Evolutionary conservation across 2,797 vertebrate species (phyloP).

Genomic region (Peromyscus melanophrys): DNA sequence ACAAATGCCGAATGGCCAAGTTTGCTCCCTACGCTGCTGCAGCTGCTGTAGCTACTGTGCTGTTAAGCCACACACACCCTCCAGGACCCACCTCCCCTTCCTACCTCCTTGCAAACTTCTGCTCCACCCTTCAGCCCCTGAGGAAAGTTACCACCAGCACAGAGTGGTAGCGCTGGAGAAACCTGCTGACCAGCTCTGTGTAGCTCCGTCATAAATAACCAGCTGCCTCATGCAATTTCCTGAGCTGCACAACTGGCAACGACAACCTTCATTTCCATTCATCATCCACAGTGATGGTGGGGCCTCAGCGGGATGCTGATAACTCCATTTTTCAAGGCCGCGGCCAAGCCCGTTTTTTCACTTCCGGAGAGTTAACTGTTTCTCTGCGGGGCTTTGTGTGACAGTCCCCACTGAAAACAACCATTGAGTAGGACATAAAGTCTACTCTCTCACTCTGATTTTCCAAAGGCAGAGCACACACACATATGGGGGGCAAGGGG

Average conservation of each 20-base stretch:
- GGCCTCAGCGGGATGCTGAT: constrained; percentile 69
- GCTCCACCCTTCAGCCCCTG: neutral
- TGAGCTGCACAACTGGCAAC: constrained; percentile 44
- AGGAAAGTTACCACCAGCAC: neutral
- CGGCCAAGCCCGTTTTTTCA: constrained; percentile 2
- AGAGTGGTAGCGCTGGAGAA: constrained; percentile 19
- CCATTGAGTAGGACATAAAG: constrained; percentile 14
- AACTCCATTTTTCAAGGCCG: constrained; percentile 71
- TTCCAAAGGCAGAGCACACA: neutral
- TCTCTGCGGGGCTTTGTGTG: neutral
- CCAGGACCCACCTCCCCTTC: neutral
- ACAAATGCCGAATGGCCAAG: neutral
- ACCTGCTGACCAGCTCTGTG: constrained; percentile 33
- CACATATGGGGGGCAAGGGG: neutral
- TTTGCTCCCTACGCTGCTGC: neutral
- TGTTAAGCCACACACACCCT: neutral
- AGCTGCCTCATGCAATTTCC: constrained; percentile 30
- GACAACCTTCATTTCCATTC: constrained; percentile 59
- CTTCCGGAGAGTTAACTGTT: constrained; percentile 37
- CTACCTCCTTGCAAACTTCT: constrained; percentile 13
- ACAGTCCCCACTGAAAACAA: constrained; percentile 44
- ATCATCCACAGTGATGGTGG: constrained; percentile 15
- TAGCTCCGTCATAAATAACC: constrained; percentile 59
- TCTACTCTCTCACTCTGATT: constrained; percentile 29
- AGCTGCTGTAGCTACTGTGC: neutral